Percentiles rank a stretch among this genome's conserved stretches.
These are phyloP conservation scores for Quadroppia sp. DNA, from an alignment of 2,888 invertebrate genomes.

Conservation along the genomic window DNA sequence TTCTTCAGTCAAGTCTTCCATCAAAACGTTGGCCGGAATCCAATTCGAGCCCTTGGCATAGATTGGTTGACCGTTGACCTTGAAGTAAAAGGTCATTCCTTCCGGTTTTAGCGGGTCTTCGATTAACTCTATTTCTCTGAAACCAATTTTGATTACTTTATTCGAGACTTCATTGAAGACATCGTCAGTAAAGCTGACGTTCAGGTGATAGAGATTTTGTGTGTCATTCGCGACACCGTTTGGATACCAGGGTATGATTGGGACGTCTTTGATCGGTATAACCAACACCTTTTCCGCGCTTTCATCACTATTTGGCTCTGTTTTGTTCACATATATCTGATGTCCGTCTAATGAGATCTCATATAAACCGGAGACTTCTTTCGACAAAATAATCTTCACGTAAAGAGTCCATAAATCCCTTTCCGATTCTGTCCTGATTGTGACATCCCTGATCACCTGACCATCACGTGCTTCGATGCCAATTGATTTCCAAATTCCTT, in stretches of 20 bases:
- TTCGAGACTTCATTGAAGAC: conserved; percentile 41
- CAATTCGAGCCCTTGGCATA: conserved; percentile 94
- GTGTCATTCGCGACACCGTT: conserved; percentile 62
- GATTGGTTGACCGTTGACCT: conserved; percentile 76
- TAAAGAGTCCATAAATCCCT: conserved; percentile 21
- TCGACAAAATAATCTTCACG: background rate
- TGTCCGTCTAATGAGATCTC: background rate
- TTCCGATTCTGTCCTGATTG: conserved; percentile 50
- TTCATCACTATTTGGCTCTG: background rate
- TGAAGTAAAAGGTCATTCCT: conserved; percentile 74
- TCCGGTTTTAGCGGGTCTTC: conserved; percentile 57
- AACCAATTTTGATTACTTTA: conserved; percentile 70
- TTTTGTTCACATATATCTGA: background rate
- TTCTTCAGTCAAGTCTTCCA: conserved; percentile 63
- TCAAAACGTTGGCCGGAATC: conserved; percentile 80
- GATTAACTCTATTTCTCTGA: conserved; percentile 76
- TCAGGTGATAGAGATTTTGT: conserved; percentile 69
- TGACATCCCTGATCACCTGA: conserved; percentile 63
- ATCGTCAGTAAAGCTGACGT: conserved; percentile 53
- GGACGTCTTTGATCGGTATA: background rate
- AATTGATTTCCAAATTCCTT: conserved; percentile 79
- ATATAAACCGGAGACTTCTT: background rate
- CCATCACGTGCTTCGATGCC: conserved; percentile 64
- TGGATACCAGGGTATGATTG: conserved; percentile 75
- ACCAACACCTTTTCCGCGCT: background rate